A percentile compares a stretch with the other conserved stretches of the same genome.
Evolutionary conservation across 2,797 vertebrate genomes (phyloP).

Genomic region (Anabacerthia variegaticeps): DNA sequence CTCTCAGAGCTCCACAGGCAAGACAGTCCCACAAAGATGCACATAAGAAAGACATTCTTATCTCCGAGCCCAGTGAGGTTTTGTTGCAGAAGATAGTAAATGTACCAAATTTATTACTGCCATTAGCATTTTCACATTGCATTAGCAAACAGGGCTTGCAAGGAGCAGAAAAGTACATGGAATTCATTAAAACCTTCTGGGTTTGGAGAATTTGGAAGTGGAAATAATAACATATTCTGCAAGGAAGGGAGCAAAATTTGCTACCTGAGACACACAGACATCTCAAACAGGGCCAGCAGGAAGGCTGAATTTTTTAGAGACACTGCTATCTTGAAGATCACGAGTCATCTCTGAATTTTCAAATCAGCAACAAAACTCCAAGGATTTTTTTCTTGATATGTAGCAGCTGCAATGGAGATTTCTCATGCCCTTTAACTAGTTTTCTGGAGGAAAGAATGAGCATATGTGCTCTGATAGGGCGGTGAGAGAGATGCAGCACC

Average conservation of each 20-base stretch:
- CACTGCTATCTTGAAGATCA: neutral
- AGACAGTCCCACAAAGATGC: neutral
- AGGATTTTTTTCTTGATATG: neutral
- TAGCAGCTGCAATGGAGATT: neutral
- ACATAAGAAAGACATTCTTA: neutral
- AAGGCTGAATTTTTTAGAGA: neutral
- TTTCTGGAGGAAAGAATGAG: slow-evolving; percentile 17
- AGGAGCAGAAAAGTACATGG: neutral
- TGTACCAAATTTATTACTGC: neutral
- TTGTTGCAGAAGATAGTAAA: slow-evolving; percentile 25
- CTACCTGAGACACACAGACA: neutral
- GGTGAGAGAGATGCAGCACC: neutral
- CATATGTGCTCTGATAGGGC: neutral
- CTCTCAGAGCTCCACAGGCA: neutral
- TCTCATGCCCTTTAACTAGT: slow-evolving; percentile 14
- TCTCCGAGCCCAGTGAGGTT: neutral
- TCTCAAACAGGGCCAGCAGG: neutral
- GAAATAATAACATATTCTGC: neutral
- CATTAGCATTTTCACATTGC: slow-evolving; percentile 39
- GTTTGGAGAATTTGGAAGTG: neutral
- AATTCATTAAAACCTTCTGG: slow-evolving; percentile 15
- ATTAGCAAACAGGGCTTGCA: neutral
- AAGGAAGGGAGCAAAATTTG: neutral
- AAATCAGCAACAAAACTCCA: neutral
- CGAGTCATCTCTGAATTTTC: neutral